A percentile compares a stretch with the other conserved stretches of the same genome.
These are phyloP conservation scores for Merodon equestris DNA, from an alignment of 2,888 invertebrate species.

Conservation along the genomic window DNA sequence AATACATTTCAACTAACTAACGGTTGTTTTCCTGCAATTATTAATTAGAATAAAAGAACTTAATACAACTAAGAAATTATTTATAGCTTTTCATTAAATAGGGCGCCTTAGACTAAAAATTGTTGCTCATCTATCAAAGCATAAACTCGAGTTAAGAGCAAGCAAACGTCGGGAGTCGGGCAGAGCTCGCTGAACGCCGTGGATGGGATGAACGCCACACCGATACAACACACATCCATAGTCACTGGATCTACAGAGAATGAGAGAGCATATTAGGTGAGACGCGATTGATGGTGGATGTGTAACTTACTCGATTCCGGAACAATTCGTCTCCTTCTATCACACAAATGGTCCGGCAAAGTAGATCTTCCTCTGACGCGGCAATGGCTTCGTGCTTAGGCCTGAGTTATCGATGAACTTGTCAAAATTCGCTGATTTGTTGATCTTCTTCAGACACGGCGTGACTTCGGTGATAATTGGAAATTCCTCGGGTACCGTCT, in stretches of 20 bases:
- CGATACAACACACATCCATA: conserved; percentile 11
- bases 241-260: conserved; percentile 33
- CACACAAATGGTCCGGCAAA: conserved; percentile 78
- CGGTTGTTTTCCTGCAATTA: conserved; percentile 2
- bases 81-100: not conserved
- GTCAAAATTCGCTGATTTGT: conserved; percentile 73
- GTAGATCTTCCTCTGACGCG: conserved; percentile 77
- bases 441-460: conserved; percentile 63
- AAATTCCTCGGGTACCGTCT: conserved; percentile 61
- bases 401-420: conserved; percentile 77
- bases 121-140: not conserved
- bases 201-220: not conserved
- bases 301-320: not conserved
- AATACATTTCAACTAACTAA: conserved; percentile 24
- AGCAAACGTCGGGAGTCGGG: not conserved
- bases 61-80: conserved; percentile 5
- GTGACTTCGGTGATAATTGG: conserved; percentile 51
- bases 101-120: not conserved
- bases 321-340: conserved; percentile 37
- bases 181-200: not conserved
- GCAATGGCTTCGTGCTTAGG: conserved; percentile 76
- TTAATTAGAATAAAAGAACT: conserved; percentile 17
- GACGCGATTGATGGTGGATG: too few relatives aligned
- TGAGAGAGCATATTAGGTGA: not conserved
- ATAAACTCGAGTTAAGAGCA: conserved; percentile 1